These are phyloP conservation scores for Arenicola marina DNA, from an alignment of 2,888 invertebrate species.

Conservation along the genomic window DNA sequence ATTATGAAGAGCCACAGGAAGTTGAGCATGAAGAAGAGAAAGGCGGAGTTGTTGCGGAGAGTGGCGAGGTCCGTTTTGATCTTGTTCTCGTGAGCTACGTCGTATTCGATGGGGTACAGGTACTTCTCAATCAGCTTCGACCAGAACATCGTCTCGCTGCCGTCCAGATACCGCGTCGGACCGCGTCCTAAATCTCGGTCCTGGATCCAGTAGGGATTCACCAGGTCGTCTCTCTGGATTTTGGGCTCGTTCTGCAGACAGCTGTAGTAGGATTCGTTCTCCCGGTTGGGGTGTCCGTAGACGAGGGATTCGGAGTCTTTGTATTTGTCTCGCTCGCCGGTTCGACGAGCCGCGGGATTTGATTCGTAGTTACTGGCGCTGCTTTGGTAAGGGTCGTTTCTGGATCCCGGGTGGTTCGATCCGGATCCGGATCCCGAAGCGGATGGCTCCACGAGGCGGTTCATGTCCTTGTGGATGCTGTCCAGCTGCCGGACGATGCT, in stretches of 20 bases:
- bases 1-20: constrained; percentile 98
- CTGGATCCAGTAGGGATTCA: constrained; percentile 47
- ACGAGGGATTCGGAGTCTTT: constrained; percentile 28
- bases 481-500: constrained; percentile 34
- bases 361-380: background rate
- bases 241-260: constrained; percentile 29
- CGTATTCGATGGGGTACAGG: constrained; percentile 89
- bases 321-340: constrained; percentile 5
- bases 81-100: constrained; percentile 69
- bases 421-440: too few relatives aligned
- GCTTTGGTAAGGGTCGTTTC: background rate
- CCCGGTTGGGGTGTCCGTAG: constrained; percentile 16
- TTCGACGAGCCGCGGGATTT: background rate
- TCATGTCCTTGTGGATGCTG: constrained; percentile 32
- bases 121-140: constrained; percentile 86
- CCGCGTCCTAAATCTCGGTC: constrained; percentile 57
- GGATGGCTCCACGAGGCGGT: background rate
- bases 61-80: constrained; percentile 46
- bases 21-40: constrained; percentile 93
- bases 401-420: background rate
- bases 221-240: constrained; percentile 39
- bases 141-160: constrained; percentile 91
- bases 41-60: constrained; percentile 50
- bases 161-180: constrained; percentile 82
- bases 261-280: constrained; percentile 30